A percentile compares a stretch with the other conserved stretches of the same genome.
These are phyloP conservation scores for Embiotoca jacksoni DNA, from an alignment of 2,113 vertebrate species.

Conservation along the genomic window DNA sequence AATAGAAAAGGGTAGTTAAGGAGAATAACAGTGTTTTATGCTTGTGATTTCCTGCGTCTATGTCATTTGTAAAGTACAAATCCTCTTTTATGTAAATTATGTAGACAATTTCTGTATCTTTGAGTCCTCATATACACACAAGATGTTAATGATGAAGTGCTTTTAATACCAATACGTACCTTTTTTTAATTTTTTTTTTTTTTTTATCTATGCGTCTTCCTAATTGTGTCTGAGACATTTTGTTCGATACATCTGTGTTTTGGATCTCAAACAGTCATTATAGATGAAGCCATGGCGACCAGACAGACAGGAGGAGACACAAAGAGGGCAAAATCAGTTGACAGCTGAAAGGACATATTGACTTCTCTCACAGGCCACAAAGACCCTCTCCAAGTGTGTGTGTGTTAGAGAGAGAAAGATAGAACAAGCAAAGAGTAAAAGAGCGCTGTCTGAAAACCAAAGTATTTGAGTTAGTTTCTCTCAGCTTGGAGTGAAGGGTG, in stretches of 20 bases:
- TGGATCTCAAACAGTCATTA: constrained; percentile 21
- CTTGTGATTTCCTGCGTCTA: constrained; percentile 12
- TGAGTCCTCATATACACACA: not conserved
- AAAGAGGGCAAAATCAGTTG: constrained; percentile 44
- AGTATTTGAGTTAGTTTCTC: constrained; percentile 61
- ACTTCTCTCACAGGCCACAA: constrained; percentile 80
- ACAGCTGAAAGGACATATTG: constrained; percentile 79
- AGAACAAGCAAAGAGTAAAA: constrained; percentile 20
- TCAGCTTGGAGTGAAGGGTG: constrained; percentile 58
- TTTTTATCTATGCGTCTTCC: not conserved
- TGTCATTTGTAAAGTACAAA: not conserved
- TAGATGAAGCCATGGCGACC: constrained; percentile 74
- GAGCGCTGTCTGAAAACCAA: not conserved
- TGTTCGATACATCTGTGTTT: constrained; percentile 20
- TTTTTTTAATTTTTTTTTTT: not conserved
- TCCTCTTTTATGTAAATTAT: not conserved
- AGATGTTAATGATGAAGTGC: not conserved
- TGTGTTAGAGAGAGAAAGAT: constrained; percentile 24
- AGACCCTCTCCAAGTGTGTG: constrained; percentile 34
- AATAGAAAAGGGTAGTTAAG: constrained; percentile 26
- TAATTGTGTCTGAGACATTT: constrained; percentile 18
- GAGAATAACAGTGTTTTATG: constrained; percentile 18
- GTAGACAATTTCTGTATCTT: not conserved
- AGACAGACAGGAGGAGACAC: constrained; percentile 41
- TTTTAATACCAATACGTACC: not conserved